Conservation (phyloP, 2,113 vertebrate species). For the Tonatia bakeri region DNA sequence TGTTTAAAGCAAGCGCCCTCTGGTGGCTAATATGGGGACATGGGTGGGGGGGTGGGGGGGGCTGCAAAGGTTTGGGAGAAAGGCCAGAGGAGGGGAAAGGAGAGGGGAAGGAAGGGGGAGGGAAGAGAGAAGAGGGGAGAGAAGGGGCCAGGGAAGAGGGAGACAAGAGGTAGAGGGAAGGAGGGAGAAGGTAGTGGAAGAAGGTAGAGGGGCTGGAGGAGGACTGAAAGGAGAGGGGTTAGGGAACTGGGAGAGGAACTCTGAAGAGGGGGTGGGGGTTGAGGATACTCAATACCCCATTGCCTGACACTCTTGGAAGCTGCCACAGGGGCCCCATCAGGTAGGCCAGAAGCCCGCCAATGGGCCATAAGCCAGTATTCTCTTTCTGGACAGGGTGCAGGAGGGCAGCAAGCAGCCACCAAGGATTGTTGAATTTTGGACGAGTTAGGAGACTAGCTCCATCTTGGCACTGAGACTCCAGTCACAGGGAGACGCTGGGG, state of each 20-base stretch:
- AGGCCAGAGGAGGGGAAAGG: background rate
- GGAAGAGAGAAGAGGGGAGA: too few species aligned
- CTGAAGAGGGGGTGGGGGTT: background rate
- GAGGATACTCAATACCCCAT: background rate
- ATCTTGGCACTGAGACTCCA: background rate
- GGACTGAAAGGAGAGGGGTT: background rate
- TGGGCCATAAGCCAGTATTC: background rate
- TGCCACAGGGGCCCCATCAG: background rate
- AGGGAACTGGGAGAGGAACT: background rate
- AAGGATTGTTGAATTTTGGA: slow-evolving; percentile 33
- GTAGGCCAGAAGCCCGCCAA: background rate
- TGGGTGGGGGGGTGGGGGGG: too few species aligned
- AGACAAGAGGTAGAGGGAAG: too few species aligned
- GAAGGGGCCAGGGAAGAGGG: background rate
- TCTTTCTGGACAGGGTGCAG: background rate
- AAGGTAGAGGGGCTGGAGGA: background rate
- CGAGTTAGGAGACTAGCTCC: background rate
- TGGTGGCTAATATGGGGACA: background rate
- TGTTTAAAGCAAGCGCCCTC: slow-evolving; percentile 12
- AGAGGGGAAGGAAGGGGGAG: background rate
- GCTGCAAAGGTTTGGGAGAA: background rate
- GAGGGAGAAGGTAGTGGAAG: background rate
- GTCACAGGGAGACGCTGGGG: background rate
- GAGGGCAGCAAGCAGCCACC: background rate
- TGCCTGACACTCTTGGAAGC: background rate